A percentile compares a stretch with the other conserved stretches of the same genome.
Conservation (phyloP, 2,113 vertebrate genomes). For the Pluvialis apricaria region DNA sequence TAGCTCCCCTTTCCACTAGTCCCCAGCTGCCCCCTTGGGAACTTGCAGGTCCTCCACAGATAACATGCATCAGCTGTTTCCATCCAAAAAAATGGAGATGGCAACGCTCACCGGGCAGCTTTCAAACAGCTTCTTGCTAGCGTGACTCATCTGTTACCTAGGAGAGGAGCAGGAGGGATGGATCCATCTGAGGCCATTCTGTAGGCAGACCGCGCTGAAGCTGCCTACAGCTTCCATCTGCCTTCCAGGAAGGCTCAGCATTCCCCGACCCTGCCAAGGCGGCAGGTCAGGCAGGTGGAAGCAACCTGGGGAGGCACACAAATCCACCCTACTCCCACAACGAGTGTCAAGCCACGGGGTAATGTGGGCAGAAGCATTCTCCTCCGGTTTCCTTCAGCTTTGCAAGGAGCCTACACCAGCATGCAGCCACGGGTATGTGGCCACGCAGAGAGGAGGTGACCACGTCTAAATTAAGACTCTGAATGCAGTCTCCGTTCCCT, state of each 20-base stretch:
- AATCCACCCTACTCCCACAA: background rate
- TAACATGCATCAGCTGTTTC: background rate
- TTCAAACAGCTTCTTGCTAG: conserved; percentile 6
- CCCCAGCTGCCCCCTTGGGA: background rate
- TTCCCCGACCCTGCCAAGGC: background rate
- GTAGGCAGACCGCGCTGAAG: background rate
- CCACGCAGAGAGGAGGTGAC: background rate
- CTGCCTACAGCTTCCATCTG: conserved; percentile 57
- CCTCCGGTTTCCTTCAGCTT: background rate
- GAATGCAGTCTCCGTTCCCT: background rate
- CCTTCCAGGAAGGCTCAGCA: conserved; percentile 11
- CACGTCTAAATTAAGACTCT: background rate
- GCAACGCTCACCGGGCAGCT: background rate
- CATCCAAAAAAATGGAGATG: background rate
- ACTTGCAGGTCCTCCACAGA: background rate
- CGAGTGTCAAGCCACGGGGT: background rate
- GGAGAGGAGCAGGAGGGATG: conserved; percentile 36
- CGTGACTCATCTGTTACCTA: conserved; percentile 50
- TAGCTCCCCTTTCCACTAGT: background rate
- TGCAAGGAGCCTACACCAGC: background rate
- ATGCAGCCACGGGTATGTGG: background rate
- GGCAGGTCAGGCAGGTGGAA: background rate
- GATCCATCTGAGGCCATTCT: conserved; percentile 8
- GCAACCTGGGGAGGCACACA: background rate
- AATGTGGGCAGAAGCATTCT: background rate